Conservation (phyloP, 2,797 vertebrate genomes). For the Myiothlypis chrysogaster region DNA sequence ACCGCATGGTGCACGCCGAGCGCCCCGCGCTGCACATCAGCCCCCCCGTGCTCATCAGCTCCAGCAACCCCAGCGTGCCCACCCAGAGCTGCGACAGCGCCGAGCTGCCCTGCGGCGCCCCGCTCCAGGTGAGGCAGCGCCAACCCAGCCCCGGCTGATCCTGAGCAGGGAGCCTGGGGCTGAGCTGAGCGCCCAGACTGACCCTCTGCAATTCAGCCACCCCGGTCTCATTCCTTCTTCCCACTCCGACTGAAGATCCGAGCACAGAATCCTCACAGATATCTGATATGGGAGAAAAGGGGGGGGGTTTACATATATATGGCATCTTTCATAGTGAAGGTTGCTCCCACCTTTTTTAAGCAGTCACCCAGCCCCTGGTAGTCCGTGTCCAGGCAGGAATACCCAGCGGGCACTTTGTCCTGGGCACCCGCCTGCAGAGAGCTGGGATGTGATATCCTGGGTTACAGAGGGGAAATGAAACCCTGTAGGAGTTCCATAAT, state of each 20-base stretch:
- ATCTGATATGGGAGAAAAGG: background rate
- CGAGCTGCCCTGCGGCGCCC: conserved; percentile 15
- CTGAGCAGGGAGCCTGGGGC: background rate
- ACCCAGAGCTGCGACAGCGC: conserved; percentile 60
- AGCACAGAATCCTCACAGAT: background rate
- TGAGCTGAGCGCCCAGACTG: accelerated
- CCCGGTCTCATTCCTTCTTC: background rate
- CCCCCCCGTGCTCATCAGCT: conserved; percentile 79
- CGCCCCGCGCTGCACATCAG: conserved; percentile 70
- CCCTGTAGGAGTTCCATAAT: background rate
- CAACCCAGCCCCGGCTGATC: accelerated
- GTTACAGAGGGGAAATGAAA: background rate
- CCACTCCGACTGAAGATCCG: background rate
- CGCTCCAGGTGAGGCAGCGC: conserved; percentile 72
- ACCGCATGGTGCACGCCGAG: conserved; percentile 76
- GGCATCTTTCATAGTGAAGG: background rate
- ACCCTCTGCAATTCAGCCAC: accelerated
- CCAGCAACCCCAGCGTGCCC: conserved; percentile 76
- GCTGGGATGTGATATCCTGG: background rate
- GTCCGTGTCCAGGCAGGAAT: background rate
- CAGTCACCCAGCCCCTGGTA: background rate
- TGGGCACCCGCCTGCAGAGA: background rate
- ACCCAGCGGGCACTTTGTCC: background rate
- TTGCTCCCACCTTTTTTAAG: background rate
- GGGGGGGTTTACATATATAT: background rate